Evolutionary conservation across 2,797 vertebrate genomes (phyloP).

Genomic region (Huso huso): DNA sequence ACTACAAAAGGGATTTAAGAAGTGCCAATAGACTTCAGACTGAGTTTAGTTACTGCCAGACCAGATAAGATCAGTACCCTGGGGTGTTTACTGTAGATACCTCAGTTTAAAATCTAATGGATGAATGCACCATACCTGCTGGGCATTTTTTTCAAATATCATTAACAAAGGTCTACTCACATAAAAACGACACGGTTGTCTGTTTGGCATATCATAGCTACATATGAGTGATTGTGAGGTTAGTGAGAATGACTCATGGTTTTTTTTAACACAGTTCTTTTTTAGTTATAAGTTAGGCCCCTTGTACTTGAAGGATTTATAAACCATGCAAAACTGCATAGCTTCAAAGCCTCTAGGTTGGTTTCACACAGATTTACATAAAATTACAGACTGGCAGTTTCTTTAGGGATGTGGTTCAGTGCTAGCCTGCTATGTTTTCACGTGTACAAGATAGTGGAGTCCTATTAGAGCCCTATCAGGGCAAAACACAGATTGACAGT

Average conservation of each 20-base stretch:
- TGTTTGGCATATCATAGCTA: conserved; percentile 21
- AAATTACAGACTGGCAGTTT: too few relatives aligned
- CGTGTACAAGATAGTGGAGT: too few relatives aligned
- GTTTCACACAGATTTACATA: too few relatives aligned
- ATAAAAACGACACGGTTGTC: conserved; percentile 35
- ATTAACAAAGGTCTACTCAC: conserved; percentile 40
- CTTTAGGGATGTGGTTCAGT: too few relatives aligned
- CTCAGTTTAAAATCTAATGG: background rate
- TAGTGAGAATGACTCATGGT: conserved; percentile 48
- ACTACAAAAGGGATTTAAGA: conserved; percentile 12
- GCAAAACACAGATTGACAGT: too few relatives aligned
- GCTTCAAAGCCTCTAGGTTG: too few relatives aligned
- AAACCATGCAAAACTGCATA: too few relatives aligned
- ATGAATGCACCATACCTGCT: conserved; percentile 10
- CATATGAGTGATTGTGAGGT: conserved; percentile 31
- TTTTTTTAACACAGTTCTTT: conserved; percentile 42
- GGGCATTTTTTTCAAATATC: conserved; percentile 12
- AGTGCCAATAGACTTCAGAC: background rate
- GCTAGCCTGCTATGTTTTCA: too few relatives aligned
- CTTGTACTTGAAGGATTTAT: too few relatives aligned
- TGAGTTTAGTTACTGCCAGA: conserved; percentile 6
- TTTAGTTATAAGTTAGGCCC: too few relatives aligned
- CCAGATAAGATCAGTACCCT: background rate
- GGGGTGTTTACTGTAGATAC: conserved; percentile 3
- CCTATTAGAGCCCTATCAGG: too few relatives aligned